Evolutionary conservation across 2,888 invertebrate species (phyloP), one percentile per base, ranked within the genome.

Genomic region (Euzetes globulus): DNA sequence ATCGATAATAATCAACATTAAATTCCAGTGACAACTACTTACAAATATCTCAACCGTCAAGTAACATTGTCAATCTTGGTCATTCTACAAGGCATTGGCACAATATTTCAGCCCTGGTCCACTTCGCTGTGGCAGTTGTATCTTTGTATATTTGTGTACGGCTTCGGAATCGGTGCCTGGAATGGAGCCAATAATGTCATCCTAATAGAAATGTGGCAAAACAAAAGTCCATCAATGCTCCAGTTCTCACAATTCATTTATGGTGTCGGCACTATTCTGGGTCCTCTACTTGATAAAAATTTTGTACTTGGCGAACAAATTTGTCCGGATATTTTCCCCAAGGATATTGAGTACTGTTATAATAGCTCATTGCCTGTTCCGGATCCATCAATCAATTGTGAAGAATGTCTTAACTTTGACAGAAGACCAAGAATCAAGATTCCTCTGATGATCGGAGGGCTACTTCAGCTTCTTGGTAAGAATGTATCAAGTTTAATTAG

Each of bases 211-310:
- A 58, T 76, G 55, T 76, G 74, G 75, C 71, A 73, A 45, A 37
- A 70, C 15, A 52, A 33, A n/a, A 60, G 68, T 17, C 50, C 76
- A 29, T 45, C 74, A 19, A 15, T 75, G 13, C 37, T 76, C 1
- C 76, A 76, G 50, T 33, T 60, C n/a, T 58, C 52, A 27, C 76
- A 76, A 22, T 76, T 71, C 33, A 47, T 75, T 6, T 76, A 63
- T 52, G 76, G 76, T 7, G 15, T 63, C 37, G 76, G 76, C 5
- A 25, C 71, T 19, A 41, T 76, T 22, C 25, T 75, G 9, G 52
- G 71, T 25, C 75, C 76, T 19, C 41, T 76, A n/a, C 17, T 74
- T 4, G 71, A 55, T 6, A 41, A 19, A 9, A 55, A 52, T 13
- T 76, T 19, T 71, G 47, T 74, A 0, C 13, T 52, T 15, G 74